Percentiles rank a stretch among this genome's conserved stretches.
These are phyloP conservation scores for Neomonachus schauinslandi DNA, from an alignment of 2,113 vertebrate genomes.

Conservation along the genomic window DNA sequence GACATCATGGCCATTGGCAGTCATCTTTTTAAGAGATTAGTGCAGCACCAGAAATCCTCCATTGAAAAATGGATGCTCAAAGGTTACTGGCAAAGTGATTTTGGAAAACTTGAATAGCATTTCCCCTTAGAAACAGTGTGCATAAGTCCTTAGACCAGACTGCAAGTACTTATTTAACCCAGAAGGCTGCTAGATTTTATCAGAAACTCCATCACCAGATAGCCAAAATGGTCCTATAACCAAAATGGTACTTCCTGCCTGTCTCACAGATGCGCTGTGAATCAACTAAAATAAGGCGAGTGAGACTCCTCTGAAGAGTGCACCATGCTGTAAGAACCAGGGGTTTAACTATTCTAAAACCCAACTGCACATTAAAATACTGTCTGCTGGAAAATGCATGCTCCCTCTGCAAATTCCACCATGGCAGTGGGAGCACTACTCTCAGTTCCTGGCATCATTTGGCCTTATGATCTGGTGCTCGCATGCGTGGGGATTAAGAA, in stretches of 20 bases:
- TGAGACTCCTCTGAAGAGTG: not conserved
- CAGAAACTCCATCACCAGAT: not conserved
- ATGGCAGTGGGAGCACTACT: not conserved
- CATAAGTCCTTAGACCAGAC: not conserved
- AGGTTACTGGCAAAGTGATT: not conserved
- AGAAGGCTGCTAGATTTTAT: not conserved
- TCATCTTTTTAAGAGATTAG: not conserved
- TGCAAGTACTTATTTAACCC: not conserved
- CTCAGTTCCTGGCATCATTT: not conserved
- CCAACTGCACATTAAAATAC: not conserved
- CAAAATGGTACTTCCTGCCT: not conserved
- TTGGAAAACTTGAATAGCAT: not conserved
- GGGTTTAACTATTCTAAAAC: not conserved
- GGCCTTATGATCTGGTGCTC: not conserved
- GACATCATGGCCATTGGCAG: not conserved
- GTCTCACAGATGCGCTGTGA: not conserved
- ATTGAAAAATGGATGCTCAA: not conserved
- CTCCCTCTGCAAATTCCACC: not conserved
- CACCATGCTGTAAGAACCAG: not conserved
- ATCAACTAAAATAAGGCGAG: not conserved
- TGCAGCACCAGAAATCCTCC: not conserved
- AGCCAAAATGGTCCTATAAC: not conserved
- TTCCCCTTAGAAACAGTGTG: not conserved
- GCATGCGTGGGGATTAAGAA: not conserved
- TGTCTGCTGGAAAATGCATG: not conserved